A percentile compares a stretch with the other conserved stretches of the same genome.
These are phyloP conservation scores for Merodon equestris DNA, from an alignment of 2,888 invertebrate genomes.

Conservation along the genomic window DNA sequence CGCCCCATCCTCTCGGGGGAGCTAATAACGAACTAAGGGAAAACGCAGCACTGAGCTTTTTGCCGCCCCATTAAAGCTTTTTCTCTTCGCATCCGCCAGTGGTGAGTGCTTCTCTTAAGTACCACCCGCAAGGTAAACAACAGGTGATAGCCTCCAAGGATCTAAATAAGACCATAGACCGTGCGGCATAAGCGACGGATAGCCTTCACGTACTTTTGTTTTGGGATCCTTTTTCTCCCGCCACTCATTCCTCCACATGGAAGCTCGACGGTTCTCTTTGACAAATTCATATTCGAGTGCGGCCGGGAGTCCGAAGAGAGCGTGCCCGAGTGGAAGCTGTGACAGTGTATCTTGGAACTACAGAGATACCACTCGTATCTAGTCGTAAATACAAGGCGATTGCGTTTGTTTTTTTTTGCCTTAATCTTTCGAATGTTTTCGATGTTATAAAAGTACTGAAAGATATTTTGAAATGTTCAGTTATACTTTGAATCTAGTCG, in stretches of 20 bases:
- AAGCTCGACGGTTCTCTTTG: no score
- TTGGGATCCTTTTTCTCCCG: no score
- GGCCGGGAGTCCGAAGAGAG: conserved; percentile 17
- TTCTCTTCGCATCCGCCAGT: conserved; percentile 1
- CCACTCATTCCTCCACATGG: no score
- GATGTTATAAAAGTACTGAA: conserved; percentile 76
- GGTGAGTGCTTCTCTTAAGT: conserved; percentile 34
- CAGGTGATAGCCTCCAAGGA: conserved; percentile 57
- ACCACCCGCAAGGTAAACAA: conserved; percentile 60
- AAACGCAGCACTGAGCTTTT: neutral
- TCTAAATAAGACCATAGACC: no score
- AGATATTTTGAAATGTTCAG: conserved; percentile 76
- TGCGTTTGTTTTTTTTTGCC: conserved; percentile 8
- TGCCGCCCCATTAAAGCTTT: conserved; percentile 21
- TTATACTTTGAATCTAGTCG: conserved; percentile 78
- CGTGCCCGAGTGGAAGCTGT: conserved; percentile 55
- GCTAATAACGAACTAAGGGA: conserved; percentile 30
- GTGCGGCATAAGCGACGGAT: no score
- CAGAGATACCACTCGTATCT: conserved; percentile 8
- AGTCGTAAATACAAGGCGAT: no score
- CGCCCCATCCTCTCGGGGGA: conserved; percentile 32
- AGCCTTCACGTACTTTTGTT: no score
- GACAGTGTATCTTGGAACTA: conserved; percentile 44
- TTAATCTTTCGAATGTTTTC: conserved; percentile 11
- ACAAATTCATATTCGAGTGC: no score